Percentiles rank a stretch among this genome's conserved stretches.
Conservation (phyloP, 2,888 invertebrate genomes). For the Metopia argyrocephala region DNA sequence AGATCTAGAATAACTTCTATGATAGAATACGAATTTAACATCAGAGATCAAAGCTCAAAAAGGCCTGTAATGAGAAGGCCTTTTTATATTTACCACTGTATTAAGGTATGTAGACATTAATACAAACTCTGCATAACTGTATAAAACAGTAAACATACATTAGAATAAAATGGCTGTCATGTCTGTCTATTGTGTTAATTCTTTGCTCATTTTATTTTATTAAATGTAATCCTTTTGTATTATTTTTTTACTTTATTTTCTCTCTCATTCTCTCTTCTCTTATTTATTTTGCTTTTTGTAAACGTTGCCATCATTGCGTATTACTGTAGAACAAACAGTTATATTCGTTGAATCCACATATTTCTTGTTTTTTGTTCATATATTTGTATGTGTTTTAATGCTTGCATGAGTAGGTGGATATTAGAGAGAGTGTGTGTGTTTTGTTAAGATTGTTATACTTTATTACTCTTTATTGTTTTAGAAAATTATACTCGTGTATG, state of each 20-base stretch:
- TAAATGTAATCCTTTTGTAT: slow-evolving; percentile 61
- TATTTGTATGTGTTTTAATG: too few relatives aligned
- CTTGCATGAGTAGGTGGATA: too few relatives aligned
- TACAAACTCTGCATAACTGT: not conserved
- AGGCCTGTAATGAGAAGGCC: too few relatives aligned
- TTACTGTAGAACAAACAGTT: slow-evolving; percentile 33
- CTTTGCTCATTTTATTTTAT: slow-evolving; percentile 65
- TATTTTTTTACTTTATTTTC: not conserved
- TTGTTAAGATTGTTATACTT: slow-evolving; percentile 51
- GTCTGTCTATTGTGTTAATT: slow-evolving; percentile 63
- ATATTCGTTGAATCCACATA: slow-evolving; percentile 28
- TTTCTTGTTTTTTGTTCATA: slow-evolving; percentile 1
- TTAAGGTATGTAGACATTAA: not conserved
- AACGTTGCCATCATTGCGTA: not conserved
- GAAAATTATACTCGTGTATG: slow-evolving; percentile 62
- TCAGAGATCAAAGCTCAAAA: too few relatives aligned
- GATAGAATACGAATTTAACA: too few relatives aligned
- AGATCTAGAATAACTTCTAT: too few relatives aligned
- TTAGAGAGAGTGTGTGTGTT: slow-evolving; percentile 7
- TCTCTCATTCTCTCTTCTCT: not conserved
- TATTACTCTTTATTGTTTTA: slow-evolving; percentile 62
- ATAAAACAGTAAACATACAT: not conserved
- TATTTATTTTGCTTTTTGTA: not conserved
- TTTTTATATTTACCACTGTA: too few relatives aligned
- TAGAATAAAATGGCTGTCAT: slow-evolving; percentile 53